A percentile compares a stretch with the other conserved stretches of the same genome.
phyloP scores from a whole-genome alignment of 2,888 invertebrate genomes.

The Lasius platythorax region DNA sequence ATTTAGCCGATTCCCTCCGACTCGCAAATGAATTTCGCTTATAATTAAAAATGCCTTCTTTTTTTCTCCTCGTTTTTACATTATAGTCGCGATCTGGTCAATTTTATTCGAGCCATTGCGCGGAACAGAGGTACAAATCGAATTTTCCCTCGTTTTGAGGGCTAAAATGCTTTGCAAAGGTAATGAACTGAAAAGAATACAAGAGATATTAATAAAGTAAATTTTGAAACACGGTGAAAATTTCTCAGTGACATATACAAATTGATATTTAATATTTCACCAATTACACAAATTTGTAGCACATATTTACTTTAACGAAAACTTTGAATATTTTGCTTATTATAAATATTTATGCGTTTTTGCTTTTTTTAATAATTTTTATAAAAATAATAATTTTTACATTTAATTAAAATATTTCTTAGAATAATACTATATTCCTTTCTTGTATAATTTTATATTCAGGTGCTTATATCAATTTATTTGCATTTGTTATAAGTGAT shows the following conservation, averaged over 20 bases:
- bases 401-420: neutral
- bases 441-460: neutral
- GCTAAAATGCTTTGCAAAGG: constrained; percentile 10
- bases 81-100: constrained; percentile 24
- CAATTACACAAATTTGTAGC: neutral
- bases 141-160: constrained; percentile 19
- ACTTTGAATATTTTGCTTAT: neutral
- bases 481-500: neutral
- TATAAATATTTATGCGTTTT: neutral
- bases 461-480: neutral
- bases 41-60: constrained; percentile 42
- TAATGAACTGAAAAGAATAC: constrained; percentile 2
- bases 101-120: constrained; percentile 32
- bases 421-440: neutral
- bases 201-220: neutral
- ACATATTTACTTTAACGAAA: constrained; percentile 10
- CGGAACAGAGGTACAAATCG: constrained; percentile 17
- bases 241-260: constrained; percentile 5
- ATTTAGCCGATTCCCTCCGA: constrained; percentile 32
- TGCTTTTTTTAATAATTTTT: neutral
- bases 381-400: neutral
- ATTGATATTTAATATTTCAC: neutral
- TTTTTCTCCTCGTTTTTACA: constrained; percentile 25
- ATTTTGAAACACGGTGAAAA: constrained; percentile 9
- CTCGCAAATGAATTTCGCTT: constrained; percentile 40